Evolutionary conservation across 2,888 invertebrate genomes (phyloP), one percentile per base, ranked within the genome.

Genomic region (Mellilla xanthometata): DNA sequence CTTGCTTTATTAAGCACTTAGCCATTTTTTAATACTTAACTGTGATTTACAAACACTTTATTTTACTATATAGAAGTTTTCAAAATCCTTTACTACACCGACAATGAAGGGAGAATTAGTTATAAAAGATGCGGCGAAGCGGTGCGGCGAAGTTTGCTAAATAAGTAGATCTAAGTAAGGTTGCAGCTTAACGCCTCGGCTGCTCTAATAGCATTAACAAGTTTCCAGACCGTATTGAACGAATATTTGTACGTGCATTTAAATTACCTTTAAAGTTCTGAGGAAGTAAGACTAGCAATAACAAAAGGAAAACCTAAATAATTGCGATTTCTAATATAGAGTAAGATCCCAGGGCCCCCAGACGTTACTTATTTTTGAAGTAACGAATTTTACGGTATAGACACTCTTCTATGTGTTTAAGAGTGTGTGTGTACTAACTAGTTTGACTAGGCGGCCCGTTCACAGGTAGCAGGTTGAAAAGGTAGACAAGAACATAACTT

Each of bases 101-200:
- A 57, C 57, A 54, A 53, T 53, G 45, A 47, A 54, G 48, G 31
- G 46, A 54, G 45, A 58, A 49, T 49, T 50, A 52, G 56, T 54
- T 51, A 49, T 54, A 52, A 61, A 62, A 64, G 60, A 62, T 54
- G 60, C 52, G 51, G 52, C 50, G 54, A 26, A 35, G 41, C 44
- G 35, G 42, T 50, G 42, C 30, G 46, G 43, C 50, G 57, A 84
- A 84, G 79, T 83, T 84, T 77, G 60, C 45, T 53, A 67, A 76
- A 80, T 85, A 86, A 87, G 86, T 85, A 85, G 82, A 79, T 77
- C 82, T 84, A 86, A 85, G 84, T 82, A 85, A 81, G 79, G 81
- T 79, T 80, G 77, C 74, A 72, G 79, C 84, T 86, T 84, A 82
- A 81, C 86, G 84, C 86, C 85, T 81, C 73, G 69, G 57, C 69